Evolutionary conservation across 2,888 invertebrate species (phyloP), one percentile per base, ranked within the genome.

Genomic region (Leptinotarsa peninsularis): DNA sequence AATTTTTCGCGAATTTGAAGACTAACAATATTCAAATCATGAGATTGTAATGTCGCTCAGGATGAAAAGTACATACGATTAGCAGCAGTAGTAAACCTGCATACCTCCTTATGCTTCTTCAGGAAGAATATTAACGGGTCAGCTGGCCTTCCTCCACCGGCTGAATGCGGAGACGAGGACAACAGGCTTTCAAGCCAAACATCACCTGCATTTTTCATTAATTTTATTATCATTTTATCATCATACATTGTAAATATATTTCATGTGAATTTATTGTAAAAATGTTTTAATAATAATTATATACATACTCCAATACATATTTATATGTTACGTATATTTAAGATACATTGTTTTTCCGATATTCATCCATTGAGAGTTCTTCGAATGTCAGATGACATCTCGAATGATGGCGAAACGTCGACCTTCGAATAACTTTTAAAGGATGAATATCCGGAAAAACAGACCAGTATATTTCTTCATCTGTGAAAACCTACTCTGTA

Each of bases 181-280:
- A 69, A 74, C 77, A 63, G 74, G 76, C 81, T 80, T 63, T 76
- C 68, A 73, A 79, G 82, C 80, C 80, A 80, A 81, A 82, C 74
- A 74, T 74, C 74, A 74, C 74, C 66, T 66, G 71, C 71, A 58
- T 70, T 52, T 71, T 67, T 67, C 67, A 70, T 70, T 74, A 66
- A 83, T 81, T 81, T 80, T 83, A 83, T 83, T 82, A 76, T 83
- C 80, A 82, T 83, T 82, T 75, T 78, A 81, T 80, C 79, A 78
- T 83, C 81, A 78, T 79, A 66, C 80, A 82, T 82, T 85, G 85
- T 85, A 86, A 43, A 43, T 83, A 85, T 85, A 86, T 83, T 80
- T 83, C 83, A 85, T 84, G 82, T 83, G 82, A 84, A 84, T 83
- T 84, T 85, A 83, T 85, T 86, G 85, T 85, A 86, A 86, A 86